A percentile compares a stretch with the other conserved stretches of the same genome.
Conservation (phyloP, 2,888 invertebrate genomes). For the Blastobasis adustella region DNA sequence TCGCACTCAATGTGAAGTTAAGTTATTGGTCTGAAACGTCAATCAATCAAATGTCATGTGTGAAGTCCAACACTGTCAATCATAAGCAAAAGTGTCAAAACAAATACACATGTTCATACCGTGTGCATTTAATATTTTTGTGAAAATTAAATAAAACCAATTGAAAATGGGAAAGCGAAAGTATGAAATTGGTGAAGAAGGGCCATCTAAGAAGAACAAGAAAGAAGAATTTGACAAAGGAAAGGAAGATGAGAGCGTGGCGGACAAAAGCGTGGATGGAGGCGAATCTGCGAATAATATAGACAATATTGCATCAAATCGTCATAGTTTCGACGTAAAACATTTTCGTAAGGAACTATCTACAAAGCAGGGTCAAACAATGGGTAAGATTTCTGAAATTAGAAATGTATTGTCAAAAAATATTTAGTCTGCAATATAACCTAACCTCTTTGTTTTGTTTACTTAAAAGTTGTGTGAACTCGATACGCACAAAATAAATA, state of each 20-base stretch:
- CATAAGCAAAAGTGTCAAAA: slow-evolving; percentile 19
- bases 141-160: slow-evolving; percentile 10
- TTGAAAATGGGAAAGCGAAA: slow-evolving; percentile 55
- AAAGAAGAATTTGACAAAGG: slow-evolving; percentile 22
- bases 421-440: background rate
- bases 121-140: background rate
- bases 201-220: slow-evolving; percentile 33
- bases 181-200: slow-evolving; percentile 33
- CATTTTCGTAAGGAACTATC: slow-evolving; percentile 75
- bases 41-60: too few species aligned
- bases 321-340: slow-evolving; percentile 66
- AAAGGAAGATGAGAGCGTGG: slow-evolving; percentile 19
- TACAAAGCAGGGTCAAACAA: slow-evolving; percentile 67
- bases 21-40: too few species aligned
- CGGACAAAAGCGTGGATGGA: slow-evolving; percentile 39
- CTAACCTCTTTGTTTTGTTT: background rate
- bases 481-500: background rate
- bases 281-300: slow-evolving; percentile 4
- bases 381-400: slow-evolving; percentile 50
- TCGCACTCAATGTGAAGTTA: too few species aligned
- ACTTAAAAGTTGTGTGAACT: background rate
- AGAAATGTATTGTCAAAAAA: background rate
- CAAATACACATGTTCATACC: slow-evolving; percentile 30
- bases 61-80: too few species aligned
- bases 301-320: background rate